Percentiles rank a stretch among this genome's conserved stretches.
Evolutionary conservation across 2,888 invertebrate species (phyloP).

Genomic region (Trichacis sp.): DNA sequence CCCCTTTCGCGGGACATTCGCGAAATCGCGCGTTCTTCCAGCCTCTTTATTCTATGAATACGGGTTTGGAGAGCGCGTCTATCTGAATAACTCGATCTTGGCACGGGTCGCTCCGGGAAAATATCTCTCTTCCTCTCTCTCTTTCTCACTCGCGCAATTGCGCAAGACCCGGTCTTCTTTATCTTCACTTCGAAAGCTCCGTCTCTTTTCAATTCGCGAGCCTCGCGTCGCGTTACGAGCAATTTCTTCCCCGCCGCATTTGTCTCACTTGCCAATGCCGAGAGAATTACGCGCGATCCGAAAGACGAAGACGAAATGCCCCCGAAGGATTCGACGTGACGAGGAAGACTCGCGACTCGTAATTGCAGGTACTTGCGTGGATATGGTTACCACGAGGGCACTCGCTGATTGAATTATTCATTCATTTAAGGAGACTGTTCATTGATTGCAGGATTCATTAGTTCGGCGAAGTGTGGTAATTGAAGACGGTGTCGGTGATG

Average conservation of each 20-base stretch:
- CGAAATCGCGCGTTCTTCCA: slow-evolving; percentile 26
- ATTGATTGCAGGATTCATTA: not conserved
- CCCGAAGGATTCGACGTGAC: not conserved
- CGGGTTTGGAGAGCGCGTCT: slow-evolving; percentile 39
- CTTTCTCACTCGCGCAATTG: slow-evolving; percentile 33
- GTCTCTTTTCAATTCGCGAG: slow-evolving; percentile 21
- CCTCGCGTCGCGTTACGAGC: slow-evolving; percentile 52
- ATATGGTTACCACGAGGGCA: not conserved
- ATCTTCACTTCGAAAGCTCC: not conserved
- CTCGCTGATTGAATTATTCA: not conserved
- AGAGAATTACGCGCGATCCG: too few species aligned
- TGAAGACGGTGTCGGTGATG: not conserved
- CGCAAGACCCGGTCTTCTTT: slow-evolving; percentile 13
- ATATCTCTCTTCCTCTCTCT: slow-evolving; percentile 40
- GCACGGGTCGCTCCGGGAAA: slow-evolving; percentile 35
- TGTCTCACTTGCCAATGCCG: slow-evolving; percentile 64
- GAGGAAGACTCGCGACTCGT: not conserved
- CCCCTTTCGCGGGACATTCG: not conserved
- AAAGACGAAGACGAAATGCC: slow-evolving; percentile 6
- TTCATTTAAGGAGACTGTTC: not conserved
- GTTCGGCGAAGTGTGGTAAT: not conserved
- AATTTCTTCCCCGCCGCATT: slow-evolving; percentile 65
- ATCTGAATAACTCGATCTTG: slow-evolving; percentile 54
- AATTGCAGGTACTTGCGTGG: slow-evolving; percentile 1
- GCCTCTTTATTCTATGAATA: slow-evolving; percentile 51